Conservation (phyloP, 2,888 invertebrate genomes). For the Euspilapteryx auroguttella region DNA sequence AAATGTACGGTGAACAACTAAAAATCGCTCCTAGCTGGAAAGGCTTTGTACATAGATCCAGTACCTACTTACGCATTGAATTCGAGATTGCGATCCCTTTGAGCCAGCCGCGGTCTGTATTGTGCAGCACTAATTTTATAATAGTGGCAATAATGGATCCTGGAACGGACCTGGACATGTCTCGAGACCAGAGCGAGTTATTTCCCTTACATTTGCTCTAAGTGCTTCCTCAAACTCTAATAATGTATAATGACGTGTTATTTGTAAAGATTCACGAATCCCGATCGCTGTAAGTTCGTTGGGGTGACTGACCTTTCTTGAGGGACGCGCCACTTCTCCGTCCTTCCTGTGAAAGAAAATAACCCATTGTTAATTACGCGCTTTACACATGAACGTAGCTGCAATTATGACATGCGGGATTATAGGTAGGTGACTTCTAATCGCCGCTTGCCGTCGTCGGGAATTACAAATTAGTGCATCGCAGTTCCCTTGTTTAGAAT, state of each 20-base stretch:
- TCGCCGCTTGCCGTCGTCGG: slow-evolving; percentile 16
- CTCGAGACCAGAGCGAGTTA: slow-evolving; percentile 30
- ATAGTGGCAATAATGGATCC: slow-evolving; percentile 35
- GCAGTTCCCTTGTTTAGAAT: slow-evolving; percentile 18
- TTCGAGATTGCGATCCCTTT: no score
- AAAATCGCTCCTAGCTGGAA: no score
- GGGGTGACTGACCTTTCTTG: slow-evolving; percentile 49
- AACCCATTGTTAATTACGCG: slow-evolving; percentile 32
- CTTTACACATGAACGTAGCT: slow-evolving; percentile 28
- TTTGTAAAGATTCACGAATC: slow-evolving; percentile 54
- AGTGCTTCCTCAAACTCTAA: slow-evolving; percentile 50
- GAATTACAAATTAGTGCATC: slow-evolving; percentile 13
- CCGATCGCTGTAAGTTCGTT: slow-evolving; percentile 36
- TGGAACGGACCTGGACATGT: slow-evolving; percentile 21
- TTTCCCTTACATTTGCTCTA: slow-evolving; percentile 46
- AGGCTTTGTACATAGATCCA: no score
- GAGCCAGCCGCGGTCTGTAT: no score
- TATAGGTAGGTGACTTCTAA: slow-evolving; percentile 26
- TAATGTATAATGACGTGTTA: slow-evolving; percentile 52
- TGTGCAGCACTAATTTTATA: slow-evolving; percentile 25
- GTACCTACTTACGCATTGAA: no score
- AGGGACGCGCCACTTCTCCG: slow-evolving; percentile 25
- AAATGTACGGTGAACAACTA: no score
- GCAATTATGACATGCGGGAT: slow-evolving; percentile 32
- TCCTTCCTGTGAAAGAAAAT: slow-evolving; percentile 39